Conservation (phyloP, 2,888 invertebrate genomes). For the Caenorhabditis sp. region DNA sequence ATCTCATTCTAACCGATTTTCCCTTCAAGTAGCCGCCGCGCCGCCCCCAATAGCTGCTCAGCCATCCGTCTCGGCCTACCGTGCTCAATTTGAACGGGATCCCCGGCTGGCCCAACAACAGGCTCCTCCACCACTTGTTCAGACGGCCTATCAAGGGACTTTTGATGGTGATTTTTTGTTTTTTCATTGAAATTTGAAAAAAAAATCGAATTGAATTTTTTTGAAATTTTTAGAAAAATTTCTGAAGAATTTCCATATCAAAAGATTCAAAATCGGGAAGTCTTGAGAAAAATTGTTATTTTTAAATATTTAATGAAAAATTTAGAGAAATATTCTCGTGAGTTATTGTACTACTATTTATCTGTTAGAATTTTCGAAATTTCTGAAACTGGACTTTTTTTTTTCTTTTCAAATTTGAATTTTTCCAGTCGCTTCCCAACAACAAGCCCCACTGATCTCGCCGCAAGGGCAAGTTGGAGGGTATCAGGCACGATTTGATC, state of each 20-base stretch:
- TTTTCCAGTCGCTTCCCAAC: slow-evolving; percentile 20
- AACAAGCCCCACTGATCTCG: slow-evolving; percentile 24
- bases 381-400: background rate
- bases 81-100: slow-evolving; percentile 38
- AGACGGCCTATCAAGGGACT: slow-evolving; percentile 22
- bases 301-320: too few relatives aligned
- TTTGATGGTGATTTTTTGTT: slow-evolving; percentile 25
- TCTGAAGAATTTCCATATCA: background rate
- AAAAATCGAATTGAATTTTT: too few relatives aligned
- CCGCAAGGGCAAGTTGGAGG: slow-evolving; percentile 20
- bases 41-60: background rate
- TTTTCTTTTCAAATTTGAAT: background rate
- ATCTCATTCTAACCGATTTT: background rate
- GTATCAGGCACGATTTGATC: slow-evolving; percentile 50
- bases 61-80: slow-evolving; percentile 12
- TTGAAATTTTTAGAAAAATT: too few relatives aligned
- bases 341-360: too few relatives aligned
- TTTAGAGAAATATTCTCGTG: too few relatives aligned
- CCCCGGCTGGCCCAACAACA: slow-evolving; percentile 10
- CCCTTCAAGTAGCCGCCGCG: slow-evolving; percentile 16
- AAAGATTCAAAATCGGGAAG: too few relatives aligned
- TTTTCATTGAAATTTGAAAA: background rate
- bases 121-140: slow-evolving; percentile 3
- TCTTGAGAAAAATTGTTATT: too few relatives aligned
- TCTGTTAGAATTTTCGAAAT: background rate